These are phyloP conservation scores for Beris chalybata DNA, from an alignment of 2,888 invertebrate species.

Conservation along the genomic window DNA sequence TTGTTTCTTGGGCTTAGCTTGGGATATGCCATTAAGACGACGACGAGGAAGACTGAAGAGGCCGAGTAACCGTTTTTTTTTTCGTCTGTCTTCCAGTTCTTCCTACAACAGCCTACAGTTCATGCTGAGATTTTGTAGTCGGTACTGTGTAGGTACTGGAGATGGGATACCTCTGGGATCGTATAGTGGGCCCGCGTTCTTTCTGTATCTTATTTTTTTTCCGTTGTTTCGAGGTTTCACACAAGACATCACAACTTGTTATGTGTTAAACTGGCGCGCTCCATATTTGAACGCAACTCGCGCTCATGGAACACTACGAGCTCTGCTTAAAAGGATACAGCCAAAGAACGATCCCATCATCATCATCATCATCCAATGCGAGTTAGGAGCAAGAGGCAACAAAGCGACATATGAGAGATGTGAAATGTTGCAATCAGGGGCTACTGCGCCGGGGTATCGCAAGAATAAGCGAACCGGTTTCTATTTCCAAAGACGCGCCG, in stretches of 20 bases:
- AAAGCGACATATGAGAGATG: no score
- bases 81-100: constrained; percentile 3
- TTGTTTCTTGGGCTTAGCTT: no score
- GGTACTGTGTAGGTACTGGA: constrained; percentile 8
- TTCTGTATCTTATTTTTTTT: background rate
- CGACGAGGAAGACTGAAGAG: constrained; percentile 1
- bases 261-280: constrained; percentile 7
- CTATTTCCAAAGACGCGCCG: no score
- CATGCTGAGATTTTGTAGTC: constrained; percentile 9
- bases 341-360: no score
- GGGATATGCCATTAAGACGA: no score
- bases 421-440: no score
- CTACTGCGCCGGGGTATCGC: no score
- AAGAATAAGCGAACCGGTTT: no score
- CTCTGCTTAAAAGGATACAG: no score
- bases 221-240: background rate
- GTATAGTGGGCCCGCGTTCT: constrained; percentile 16
- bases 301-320: background rate
- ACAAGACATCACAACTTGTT: constrained; percentile 1
- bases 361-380: no score
- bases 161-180: constrained; percentile 17
- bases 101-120: constrained; percentile 22
- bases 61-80: background rate
- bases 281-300: constrained; percentile 24
- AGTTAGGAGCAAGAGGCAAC: no score